These are phyloP conservation scores for Zaprionus camerounensis DNA, from an alignment of 1,140 invertebrate genomes.

Conservation along the genomic window DNA sequence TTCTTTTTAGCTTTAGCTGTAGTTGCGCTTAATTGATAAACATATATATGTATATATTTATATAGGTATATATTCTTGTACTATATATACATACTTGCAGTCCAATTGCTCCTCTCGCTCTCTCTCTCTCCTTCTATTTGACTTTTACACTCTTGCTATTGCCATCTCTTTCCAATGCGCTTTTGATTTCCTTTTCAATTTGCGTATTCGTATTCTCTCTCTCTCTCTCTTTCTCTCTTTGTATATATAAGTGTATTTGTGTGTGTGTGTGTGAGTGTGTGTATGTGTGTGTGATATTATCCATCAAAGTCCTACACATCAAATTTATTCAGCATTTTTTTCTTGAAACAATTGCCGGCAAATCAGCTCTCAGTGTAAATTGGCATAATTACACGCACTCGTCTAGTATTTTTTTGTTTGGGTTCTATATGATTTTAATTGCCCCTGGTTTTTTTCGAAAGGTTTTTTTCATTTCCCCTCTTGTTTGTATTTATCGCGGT, in stretches of 20 bases:
- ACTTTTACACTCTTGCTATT: not conserved
- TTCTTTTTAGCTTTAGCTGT: conserved; percentile 43
- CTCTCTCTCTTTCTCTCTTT: conserved; percentile 1
- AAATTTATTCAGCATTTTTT: conserved; percentile 17
- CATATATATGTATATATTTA: conserved; percentile 13
- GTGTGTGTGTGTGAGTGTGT: not conserved
- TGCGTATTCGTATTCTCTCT: not conserved
- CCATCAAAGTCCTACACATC: conserved; percentile 27
- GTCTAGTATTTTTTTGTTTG: conserved; percentile 3
- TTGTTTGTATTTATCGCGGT: conserved; percentile 27
- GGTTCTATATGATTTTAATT: conserved; percentile 14
- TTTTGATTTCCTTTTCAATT: conserved; percentile 26
- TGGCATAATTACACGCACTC: conserved; percentile 47
- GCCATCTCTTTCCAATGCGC: conserved; percentile 25
- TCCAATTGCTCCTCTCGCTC: conserved; percentile 4
- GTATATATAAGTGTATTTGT: not conserved
- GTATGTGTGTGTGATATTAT: conserved; percentile 18
- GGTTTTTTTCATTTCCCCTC: not conserved
- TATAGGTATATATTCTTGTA: conserved; percentile 7
- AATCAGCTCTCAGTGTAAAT: conserved; percentile 46
- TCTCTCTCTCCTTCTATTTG: conserved; percentile 8
- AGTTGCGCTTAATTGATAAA: conserved; percentile 21
- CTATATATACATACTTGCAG: conserved; percentile 1
- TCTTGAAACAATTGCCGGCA: conserved; percentile 19
- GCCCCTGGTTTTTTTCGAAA: not conserved